These are phyloP conservation scores for Trachymyrmex septentrionalis DNA, from an alignment of 1,140 invertebrate species.

Conservation along the genomic window DNA sequence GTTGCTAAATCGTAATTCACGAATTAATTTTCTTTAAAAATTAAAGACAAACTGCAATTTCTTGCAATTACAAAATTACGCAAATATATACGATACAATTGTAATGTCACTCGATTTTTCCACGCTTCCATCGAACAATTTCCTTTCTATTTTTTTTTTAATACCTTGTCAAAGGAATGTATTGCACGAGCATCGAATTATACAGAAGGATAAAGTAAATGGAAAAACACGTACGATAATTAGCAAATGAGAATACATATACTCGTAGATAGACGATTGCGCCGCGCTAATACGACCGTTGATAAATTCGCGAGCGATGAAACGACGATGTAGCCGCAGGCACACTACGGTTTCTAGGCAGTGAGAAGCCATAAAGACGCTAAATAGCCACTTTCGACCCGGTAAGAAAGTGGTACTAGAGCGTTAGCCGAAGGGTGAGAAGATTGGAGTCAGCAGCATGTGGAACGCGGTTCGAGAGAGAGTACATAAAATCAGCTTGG, in stretches of 20 bases:
- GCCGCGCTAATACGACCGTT: slow-evolving; percentile 34
- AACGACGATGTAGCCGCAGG: slow-evolving; percentile 28
- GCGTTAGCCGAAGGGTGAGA: slow-evolving; percentile 17
- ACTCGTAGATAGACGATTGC: neutral
- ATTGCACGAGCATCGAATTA: slow-evolving; percentile 22
- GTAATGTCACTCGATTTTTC: neutral
- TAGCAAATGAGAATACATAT: neutral
- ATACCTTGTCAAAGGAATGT: neutral
- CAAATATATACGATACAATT: neutral
- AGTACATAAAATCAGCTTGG: slow-evolving; percentile 59
- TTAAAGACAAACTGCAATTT: neutral
- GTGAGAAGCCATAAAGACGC: slow-evolving; percentile 59
- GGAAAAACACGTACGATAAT: neutral
- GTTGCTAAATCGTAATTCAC: slow-evolving; percentile 41
- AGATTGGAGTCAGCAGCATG: slow-evolving; percentile 28
- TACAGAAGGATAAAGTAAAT: neutral
- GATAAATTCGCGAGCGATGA: slow-evolving; percentile 63
- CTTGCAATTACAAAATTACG: neutral
- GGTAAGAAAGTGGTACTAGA: slow-evolving; percentile 53
- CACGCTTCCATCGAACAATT: neutral
- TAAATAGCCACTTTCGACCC: slow-evolving; percentile 61
- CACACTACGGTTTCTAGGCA: slow-evolving; percentile 20
- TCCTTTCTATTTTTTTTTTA: neutral
- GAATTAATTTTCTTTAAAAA: slow-evolving; percentile 32
- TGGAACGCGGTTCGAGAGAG: slow-evolving; percentile 11